Conservation (phyloP, 2,797 vertebrate genomes). For the Naso thynnoides region DNA sequence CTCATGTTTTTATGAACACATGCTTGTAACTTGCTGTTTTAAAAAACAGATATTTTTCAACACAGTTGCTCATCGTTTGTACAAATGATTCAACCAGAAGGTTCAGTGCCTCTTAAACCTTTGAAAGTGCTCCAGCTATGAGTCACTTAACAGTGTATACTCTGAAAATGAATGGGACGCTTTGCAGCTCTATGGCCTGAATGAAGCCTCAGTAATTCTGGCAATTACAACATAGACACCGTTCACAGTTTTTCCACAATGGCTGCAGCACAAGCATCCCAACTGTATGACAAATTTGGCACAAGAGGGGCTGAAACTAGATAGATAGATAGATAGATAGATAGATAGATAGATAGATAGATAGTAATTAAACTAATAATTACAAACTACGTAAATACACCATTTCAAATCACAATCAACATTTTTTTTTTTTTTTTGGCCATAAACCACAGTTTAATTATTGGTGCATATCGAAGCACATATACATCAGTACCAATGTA, state of each 20-base stretch:
- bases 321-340: background rate
- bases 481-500: too few relatives aligned
- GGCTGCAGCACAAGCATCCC: background rate
- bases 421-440: too few relatives aligned
- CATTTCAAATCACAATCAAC: too few relatives aligned
- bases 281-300: background rate
- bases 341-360: too few relatives aligned
- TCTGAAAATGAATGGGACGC: too few relatives aligned
- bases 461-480: too few relatives aligned
- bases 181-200: too few relatives aligned
- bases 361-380: too few relatives aligned
- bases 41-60: background rate
- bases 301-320: background rate
- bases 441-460: too few relatives aligned
- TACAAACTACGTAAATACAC: too few relatives aligned
- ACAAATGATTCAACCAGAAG: background rate
- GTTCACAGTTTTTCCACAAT: background rate
- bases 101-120: background rate
- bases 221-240: slow-evolving; percentile 11
- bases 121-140: background rate
- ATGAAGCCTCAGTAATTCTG: background rate
- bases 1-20: background rate
- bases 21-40: background rate
- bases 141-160: background rate
- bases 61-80: background rate